A percentile compares a stretch with the other conserved stretches of the same genome.
Conservation (phyloP, 2,888 invertebrate species). For the Apotomis capreana region DNA sequence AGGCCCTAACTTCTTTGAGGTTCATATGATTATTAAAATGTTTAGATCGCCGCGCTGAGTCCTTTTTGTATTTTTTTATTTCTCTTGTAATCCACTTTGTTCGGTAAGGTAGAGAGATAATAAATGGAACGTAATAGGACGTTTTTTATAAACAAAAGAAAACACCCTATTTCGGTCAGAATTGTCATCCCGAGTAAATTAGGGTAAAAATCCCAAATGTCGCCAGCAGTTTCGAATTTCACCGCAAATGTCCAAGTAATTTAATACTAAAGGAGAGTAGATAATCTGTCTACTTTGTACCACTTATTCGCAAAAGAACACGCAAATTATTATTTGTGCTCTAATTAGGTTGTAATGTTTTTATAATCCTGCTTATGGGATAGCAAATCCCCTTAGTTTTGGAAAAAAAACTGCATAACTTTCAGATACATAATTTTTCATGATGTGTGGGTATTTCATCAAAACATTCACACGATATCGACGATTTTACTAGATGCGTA, state of each 20-base stretch:
- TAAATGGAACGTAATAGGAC: conserved; percentile 6
- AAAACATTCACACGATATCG: too few relatives aligned
- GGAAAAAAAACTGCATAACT: too few relatives aligned
- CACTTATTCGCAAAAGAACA: neutral
- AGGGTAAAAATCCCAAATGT: conserved; percentile 37
- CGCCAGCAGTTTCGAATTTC: conserved; percentile 29
- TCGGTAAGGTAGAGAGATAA: neutral
- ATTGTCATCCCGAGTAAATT: conserved; percentile 21
- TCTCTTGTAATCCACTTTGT: neutral
- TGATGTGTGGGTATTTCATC: too few relatives aligned
- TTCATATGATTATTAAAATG: too few relatives aligned
- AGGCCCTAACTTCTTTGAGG: too few relatives aligned
- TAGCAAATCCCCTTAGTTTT: too few relatives aligned
- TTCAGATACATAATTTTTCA: too few relatives aligned
- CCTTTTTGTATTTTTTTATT: neutral
- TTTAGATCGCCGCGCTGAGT: too few relatives aligned
- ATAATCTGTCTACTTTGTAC: conserved; percentile 15
- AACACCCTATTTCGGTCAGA: conserved; percentile 17
- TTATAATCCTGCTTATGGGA: too few relatives aligned
- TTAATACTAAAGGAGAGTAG: conserved; percentile 3
- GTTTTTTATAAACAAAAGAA: conserved; percentile 8
- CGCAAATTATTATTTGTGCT: neutral
- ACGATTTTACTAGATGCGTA: too few relatives aligned
- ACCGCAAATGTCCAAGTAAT: conserved; percentile 37
- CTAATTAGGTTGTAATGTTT: too few relatives aligned